A percentile compares a stretch with the other conserved stretches of the same genome.
Evolutionary conservation across 2,888 invertebrate genomes (phyloP).

Genomic region (Limnephilus auricula): DNA sequence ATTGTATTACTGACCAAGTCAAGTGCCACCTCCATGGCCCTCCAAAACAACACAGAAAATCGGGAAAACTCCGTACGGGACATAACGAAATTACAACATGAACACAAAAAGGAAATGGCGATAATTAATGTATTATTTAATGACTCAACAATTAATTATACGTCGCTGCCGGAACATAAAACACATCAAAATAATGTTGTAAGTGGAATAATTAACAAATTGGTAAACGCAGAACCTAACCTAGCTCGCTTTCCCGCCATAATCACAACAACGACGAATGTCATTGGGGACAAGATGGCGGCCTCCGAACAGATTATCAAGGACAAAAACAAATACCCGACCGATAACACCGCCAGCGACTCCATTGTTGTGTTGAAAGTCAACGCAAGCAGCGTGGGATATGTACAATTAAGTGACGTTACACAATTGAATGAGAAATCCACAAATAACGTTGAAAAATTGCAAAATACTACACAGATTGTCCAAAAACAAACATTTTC

Average conservation of each 20-base stretch:
- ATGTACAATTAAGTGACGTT: neutral
- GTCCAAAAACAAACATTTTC: neutral
- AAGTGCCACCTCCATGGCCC: neutral
- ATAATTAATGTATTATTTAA: neutral
- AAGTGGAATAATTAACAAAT: slow-evolving; percentile 21
- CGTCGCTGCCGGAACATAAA: neutral
- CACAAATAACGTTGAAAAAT: neutral
- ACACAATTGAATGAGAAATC: neutral
- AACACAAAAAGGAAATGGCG: slow-evolving; percentile 2
- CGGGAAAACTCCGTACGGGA: neutral
- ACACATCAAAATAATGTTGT: neutral
- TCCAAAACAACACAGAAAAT: slow-evolving; percentile 45
- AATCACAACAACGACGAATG: slow-evolving; percentile 2
- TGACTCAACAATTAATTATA: slow-evolving; percentile 7
- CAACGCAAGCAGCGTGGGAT: neutral
- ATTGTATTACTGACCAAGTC: slow-evolving; percentile 12
- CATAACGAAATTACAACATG: neutral
- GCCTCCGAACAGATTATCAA: neutral
- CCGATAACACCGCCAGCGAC: neutral
- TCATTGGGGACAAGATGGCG: slow-evolving; percentile 38
- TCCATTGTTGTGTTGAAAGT: neutral
- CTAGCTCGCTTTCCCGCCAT: slow-evolving; percentile 27
- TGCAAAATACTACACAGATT: neutral
- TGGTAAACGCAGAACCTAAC: neutral
- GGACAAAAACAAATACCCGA: neutral